phyloP scores from a whole-genome alignment of 2,797 vertebrate species.

The Craterocephalus amniculus region DNA sequence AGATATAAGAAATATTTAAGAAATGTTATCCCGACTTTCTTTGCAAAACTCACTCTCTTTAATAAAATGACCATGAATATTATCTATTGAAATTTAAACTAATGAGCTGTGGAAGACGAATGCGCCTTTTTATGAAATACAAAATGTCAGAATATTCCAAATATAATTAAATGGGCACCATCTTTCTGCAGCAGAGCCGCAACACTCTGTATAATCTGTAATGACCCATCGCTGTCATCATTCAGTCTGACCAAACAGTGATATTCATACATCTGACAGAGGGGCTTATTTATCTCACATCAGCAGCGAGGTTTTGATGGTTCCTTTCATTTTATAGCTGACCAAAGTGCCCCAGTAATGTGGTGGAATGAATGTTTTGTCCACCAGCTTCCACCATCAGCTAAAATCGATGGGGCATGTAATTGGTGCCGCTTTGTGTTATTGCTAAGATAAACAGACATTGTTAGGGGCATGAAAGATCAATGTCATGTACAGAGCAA shows the following conservation, averaged over 20 bases:
- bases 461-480: constrained; percentile 69
- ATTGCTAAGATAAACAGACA: constrained; percentile 79
- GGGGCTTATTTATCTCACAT: constrained; percentile 64
- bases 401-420: constrained; percentile 76
- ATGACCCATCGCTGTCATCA: constrained; percentile 58
- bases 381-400: constrained; percentile 66
- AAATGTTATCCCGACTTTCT: neutral
- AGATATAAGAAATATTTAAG: neutral
- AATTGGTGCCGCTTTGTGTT: constrained; percentile 78
- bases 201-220: constrained; percentile 44
- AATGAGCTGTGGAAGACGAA: constrained; percentile 36
- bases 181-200: constrained; percentile 46
- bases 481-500: constrained; percentile 67
- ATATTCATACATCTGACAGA: constrained; percentile 36
- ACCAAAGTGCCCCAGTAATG: constrained; percentile 68
- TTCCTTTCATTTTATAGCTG: constrained; percentile 66
- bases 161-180: constrained; percentile 34
- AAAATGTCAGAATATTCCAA: constrained; percentile 21
- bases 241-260: constrained; percentile 61
- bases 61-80: neutral
- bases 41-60: neutral
- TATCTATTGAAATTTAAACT: constrained; percentile 7
- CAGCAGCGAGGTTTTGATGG: constrained; percentile 51
- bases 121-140: constrained; percentile 28
- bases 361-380: constrained; percentile 75